A percentile compares a stretch with the other conserved stretches of the same genome.
Conservation (phyloP, 1,140 invertebrate species). For the Pomacea maculata region DNA sequence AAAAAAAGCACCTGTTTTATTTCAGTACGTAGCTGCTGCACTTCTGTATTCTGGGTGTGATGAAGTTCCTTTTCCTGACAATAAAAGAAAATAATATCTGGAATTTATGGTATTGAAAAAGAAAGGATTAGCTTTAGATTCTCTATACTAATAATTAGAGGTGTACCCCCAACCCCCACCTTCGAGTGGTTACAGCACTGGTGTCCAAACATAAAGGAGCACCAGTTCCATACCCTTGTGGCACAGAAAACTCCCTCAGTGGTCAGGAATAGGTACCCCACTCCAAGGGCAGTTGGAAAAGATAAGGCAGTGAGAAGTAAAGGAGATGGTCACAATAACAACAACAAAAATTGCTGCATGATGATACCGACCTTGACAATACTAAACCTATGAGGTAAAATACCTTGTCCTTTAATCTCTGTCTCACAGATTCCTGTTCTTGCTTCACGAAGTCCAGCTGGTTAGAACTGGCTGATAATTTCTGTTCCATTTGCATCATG, state of each 20-base stretch:
- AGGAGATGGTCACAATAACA: too few relatives aligned
- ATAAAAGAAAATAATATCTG: background rate
- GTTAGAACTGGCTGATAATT: background rate
- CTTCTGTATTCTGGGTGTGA: constrained; percentile 9
- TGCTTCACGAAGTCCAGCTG: constrained; percentile 29
- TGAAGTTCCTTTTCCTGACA: constrained; percentile 16
- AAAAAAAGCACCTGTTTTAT: constrained; percentile 16
- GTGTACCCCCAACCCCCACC: too few relatives aligned
- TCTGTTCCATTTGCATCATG: background rate
- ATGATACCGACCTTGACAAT: too few relatives aligned
- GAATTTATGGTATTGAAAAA: background rate
- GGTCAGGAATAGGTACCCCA: too few relatives aligned
- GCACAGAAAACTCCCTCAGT: too few relatives aligned
- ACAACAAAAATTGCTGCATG: too few relatives aligned
- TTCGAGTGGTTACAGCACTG: too few relatives aligned
- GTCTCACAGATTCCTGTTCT: constrained; percentile 28
- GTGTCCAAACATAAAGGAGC: too few relatives aligned
- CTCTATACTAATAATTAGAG: too few relatives aligned
- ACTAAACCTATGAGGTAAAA: background rate
- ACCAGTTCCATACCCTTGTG: too few relatives aligned
- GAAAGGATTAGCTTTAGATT: background rate
- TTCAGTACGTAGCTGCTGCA: constrained; percentile 13
- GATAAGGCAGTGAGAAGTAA: too few relatives aligned
- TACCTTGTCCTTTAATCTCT: constrained; percentile 41
- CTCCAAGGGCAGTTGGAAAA: too few relatives aligned